Base-by-base conservation (phyloP, 2,888 invertebrate species). In the Pseudanteris insignis region DNA sequence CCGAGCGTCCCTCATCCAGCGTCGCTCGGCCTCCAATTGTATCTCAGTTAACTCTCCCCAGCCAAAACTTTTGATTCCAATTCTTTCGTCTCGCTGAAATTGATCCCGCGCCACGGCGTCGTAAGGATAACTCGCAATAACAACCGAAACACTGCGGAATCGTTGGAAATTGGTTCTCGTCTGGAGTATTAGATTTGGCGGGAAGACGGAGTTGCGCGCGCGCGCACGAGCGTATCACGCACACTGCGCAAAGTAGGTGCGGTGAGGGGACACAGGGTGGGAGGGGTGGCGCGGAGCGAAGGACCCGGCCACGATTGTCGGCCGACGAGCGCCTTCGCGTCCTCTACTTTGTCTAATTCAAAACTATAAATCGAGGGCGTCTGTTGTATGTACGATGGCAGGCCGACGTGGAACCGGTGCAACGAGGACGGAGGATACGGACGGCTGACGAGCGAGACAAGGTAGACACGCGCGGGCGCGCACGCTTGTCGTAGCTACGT, bases 331-430 rank as follows among this genome's bases (percentile, higher is more conserved):
- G 46, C 43, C 46, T 32, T 30, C 47, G 36, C 53, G 47, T 47
- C 53, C 53, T 48, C 41, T 72, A 72, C 71, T 75, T 70, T 68
- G 75, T 77, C 77, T 78, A 77, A 78, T 78, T 77, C 76, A 76
- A 77, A 78, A 78, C 77, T 72, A 78, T 78, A 78, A 78, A 78
- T 78, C 76, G 76, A 74, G 76, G 73, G 75, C 73, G 76, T 76
- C 76, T 77, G 78, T 73, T 77, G 76, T 75, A 73, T 76, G 77
- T 76, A 76, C 76, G 77, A 77, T 72, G 75, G 75, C 71, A 71
- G 72, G 69, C 13, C 54, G 58, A 54, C 61, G 57, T 62, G 61
- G 55, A 41, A 58, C 37, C 10, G 29, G 47, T 14, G 15, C 25
- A 55, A 59, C 15, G 28, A 34, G 24, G 59, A 55, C 30, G 24